Base-by-base conservation (phyloP, 2,888 invertebrate genomes). In the Acanthosoma haemorrhoidale region DNA sequence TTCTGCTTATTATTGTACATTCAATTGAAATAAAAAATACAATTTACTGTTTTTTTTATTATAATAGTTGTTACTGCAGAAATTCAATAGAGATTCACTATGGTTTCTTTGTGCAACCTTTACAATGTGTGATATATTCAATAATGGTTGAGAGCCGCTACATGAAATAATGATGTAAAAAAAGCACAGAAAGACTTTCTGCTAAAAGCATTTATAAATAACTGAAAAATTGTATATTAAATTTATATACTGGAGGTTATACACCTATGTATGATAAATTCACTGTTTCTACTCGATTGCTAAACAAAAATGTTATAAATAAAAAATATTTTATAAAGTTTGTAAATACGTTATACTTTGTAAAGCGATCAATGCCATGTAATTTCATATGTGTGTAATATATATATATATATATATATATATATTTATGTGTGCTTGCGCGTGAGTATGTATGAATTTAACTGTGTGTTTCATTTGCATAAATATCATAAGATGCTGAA, bases 271-370 rank as follows among this genome's bases (percentile, higher is more conserved):
- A 51, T 51, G 29, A 51, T 6, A 51, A 25, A 51, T 51, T 25
- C 51, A 51, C 51, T 25, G 21, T 51, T 51, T 51, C 51, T 51
- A 51, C 25, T 51, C n/a, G 25, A 51, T 25, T 51, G 29, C n/a
- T n/a, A 51, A 25, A 51, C 21, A 59, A 60, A 18, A 43, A 64
- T 16, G 11, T 16, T 31, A 64, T 21, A 64, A 64, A 64, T 38
- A 38, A 38, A 63, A 64, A 64, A 16, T 25, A 32, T 57, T 57
- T 43, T 57, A 67, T 57, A 67, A 67, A n/a, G 21, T 43, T 66
- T 67, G 67, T 67, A 67, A 21, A 67, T 67, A 67, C 43, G 64
- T 64, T 67, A 36, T 36, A 34, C 15, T 51, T 31, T 67, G 67
- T 67, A 57, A 32, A 51, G 67, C 67, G 64, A 31, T 60, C 13